Evolutionary conservation across 2,113 vertebrate genomes (phyloP).

Genomic region (Brachyhypopomus occidentalis): DNA sequence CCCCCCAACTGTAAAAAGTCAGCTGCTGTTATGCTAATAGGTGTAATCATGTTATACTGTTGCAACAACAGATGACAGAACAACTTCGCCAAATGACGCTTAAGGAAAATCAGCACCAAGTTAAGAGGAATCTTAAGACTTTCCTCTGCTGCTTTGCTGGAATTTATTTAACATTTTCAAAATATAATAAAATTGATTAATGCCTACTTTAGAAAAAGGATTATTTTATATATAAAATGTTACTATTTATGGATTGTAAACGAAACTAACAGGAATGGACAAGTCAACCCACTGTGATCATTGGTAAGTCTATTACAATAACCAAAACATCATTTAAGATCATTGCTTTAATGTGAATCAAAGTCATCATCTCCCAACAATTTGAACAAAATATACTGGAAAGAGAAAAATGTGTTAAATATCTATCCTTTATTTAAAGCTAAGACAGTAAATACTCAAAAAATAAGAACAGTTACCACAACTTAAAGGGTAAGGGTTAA

Average conservation of each 20-base stretch:
- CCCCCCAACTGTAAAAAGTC: not conserved
- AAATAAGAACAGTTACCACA: slow-evolving; percentile 56
- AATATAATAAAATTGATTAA: too few species aligned
- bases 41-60: not conserved
- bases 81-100: not conserved
- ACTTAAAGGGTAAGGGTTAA: slow-evolving; percentile 54
- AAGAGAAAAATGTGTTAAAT: slow-evolving; percentile 64
- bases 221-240: too few species aligned
- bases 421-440: slow-evolving; percentile 77
- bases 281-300: not conserved
- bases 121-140: not conserved
- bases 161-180: not conserved
- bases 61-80: not conserved
- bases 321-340: not conserved
- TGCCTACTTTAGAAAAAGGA: too few species aligned
- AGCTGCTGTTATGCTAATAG: not conserved
- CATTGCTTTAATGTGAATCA: not conserved
- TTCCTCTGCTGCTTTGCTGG: not conserved
- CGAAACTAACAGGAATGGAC: too few species aligned
- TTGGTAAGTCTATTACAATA: not conserved
- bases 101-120: not conserved
- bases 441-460: slow-evolving; percentile 62
- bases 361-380: not conserved
- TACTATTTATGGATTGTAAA: too few species aligned
- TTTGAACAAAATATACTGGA: slow-evolving; percentile 62